Conservation (phyloP, 2,888 invertebrate species). For the Cylloceria caligata region DNA sequence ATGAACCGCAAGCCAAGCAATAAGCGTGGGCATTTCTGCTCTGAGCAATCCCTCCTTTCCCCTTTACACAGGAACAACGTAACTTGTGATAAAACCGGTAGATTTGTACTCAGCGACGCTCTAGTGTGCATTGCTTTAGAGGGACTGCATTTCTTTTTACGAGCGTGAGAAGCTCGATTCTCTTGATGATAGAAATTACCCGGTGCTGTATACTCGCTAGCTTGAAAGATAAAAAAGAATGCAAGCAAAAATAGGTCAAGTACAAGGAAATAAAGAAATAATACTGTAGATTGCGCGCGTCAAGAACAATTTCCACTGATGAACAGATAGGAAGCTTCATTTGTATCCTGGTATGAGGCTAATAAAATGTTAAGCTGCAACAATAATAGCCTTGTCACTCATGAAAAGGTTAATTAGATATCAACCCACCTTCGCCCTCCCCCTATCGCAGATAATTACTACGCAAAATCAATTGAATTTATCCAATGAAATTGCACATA, state of each 20-base stretch:
- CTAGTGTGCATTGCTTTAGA: constrained; percentile 19
- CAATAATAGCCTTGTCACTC: not conserved
- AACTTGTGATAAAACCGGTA: constrained; percentile 41
- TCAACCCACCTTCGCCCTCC: no score
- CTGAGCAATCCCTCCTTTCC: constrained; percentile 1
- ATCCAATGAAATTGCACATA: no score
- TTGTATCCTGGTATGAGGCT: not conserved
- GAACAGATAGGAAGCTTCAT: not conserved
- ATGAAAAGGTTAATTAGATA: not conserved
- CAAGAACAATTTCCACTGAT: not conserved
- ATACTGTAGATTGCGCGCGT: constrained; percentile 11
- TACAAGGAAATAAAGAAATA: constrained; percentile 4
- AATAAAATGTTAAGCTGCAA: not conserved
- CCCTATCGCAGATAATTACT: no score
- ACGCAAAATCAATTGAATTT: no score
- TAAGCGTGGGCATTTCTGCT: constrained; percentile 53
- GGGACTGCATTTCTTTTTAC: constrained; percentile 46
- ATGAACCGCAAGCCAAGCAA: constrained; percentile 57
- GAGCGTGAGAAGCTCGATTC: constrained; percentile 7
- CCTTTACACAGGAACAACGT: constrained; percentile 27
- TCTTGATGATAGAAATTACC: constrained; percentile 40
- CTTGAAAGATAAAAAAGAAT: not conserved
- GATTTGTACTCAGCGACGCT: constrained; percentile 7
- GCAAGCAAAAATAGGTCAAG: not conserved
- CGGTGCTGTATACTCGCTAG: not conserved